Evolutionary conservation across 35 echinoderm and acorn worm species (phyloP), one percentile per base, ranked within the genome.

Genomic region (Holothuria glaberrima): DNA sequence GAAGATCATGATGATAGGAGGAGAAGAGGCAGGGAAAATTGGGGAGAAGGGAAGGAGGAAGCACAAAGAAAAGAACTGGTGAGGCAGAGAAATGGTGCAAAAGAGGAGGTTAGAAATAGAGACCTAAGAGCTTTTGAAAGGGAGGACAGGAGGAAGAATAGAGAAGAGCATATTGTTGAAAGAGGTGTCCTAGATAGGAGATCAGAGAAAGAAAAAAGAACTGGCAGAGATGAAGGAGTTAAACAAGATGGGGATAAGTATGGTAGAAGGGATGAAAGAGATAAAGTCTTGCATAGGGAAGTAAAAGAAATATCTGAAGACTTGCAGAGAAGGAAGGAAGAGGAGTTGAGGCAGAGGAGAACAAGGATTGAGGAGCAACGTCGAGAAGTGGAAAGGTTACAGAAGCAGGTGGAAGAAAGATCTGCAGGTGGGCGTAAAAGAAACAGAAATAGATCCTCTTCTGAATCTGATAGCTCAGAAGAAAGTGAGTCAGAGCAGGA

Each of bases 381-480:
- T 24, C 29, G 70, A 21, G 66, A 69, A 21, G 66, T 69, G 9
- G 66, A 69, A 33, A 78, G 74, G 38, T 48, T 78, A 20, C 74
- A 78, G 44, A 78, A 48, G 41, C 44, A 48, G 38, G 74, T 78
- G 6, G 74, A 78, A 48, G 74, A 78, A 38, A 78, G 25, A 38
- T 48, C 74, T 16, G 74, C 74, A 48, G 50, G 14, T 54, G 41
- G 74, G 17, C 35, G 41, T n/a, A 45, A 48, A 10, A 22, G 26
- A 48, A 50, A 22, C 41, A 78, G 20, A 35, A 50, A 22, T 20
- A 48, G 25, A 28, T 10, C 69, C 16, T 50, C 74, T n/a, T 25
- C 38, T 0, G 74, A 78, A 78, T 78, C 74, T 24, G 74, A 78
- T 19, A 78, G 74, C 33, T 78, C 74, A 45, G 74, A 78, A 9